Evolutionary conservation across 35 echinoderm and acorn worm genomes (phyloP).

Genomic region (Stichopus chloronotus): DNA sequence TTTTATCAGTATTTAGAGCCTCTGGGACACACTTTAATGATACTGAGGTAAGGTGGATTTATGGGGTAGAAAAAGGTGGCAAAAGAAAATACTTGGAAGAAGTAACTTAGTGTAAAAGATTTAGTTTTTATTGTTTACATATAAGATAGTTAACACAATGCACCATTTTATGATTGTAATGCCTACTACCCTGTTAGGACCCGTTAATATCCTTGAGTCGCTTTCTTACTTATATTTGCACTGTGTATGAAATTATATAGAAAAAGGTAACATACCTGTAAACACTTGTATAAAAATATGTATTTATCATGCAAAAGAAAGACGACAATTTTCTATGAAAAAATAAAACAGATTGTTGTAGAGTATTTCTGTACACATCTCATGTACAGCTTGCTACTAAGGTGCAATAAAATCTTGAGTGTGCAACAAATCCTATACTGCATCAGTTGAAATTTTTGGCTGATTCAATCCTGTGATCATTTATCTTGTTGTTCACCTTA

Average conservation of each 20-base stretch:
- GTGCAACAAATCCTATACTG: slow-evolving; percentile 9
- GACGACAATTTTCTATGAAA: slow-evolving; percentile 56
- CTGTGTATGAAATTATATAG: slow-evolving; percentile 61
- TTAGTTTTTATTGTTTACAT: background rate
- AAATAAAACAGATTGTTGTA: slow-evolving; percentile 29
- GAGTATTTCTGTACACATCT: slow-evolving; percentile 64
- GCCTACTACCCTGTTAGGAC: background rate
- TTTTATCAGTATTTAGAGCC: too few species aligned
- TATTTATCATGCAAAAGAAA: slow-evolving; percentile 54
- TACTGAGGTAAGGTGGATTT: too few species aligned
- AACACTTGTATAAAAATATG: slow-evolving; percentile 61
- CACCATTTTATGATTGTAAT: slow-evolving; percentile 29
- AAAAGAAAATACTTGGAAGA: too few species aligned
- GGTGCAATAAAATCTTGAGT: slow-evolving; percentile 60
- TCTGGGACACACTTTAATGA: too few species aligned
- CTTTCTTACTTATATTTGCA: slow-evolving; percentile 63
- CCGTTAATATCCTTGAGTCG: slow-evolving; percentile 7
- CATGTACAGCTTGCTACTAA: slow-evolving; percentile 62
- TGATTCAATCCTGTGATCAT: too few species aligned
- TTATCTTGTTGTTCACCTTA: background rate
- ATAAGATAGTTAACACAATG: slow-evolving; percentile 13
- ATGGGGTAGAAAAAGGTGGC: too few species aligned
- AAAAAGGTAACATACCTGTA: slow-evolving; percentile 41
- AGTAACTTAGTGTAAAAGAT: background rate
- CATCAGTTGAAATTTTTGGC: too few species aligned